Percentiles rank a stretch among this genome's conserved stretches.
Evolutionary conservation across 2,113 vertebrate genomes (phyloP).

Genomic region (Dasyprocta punctata): DNA sequence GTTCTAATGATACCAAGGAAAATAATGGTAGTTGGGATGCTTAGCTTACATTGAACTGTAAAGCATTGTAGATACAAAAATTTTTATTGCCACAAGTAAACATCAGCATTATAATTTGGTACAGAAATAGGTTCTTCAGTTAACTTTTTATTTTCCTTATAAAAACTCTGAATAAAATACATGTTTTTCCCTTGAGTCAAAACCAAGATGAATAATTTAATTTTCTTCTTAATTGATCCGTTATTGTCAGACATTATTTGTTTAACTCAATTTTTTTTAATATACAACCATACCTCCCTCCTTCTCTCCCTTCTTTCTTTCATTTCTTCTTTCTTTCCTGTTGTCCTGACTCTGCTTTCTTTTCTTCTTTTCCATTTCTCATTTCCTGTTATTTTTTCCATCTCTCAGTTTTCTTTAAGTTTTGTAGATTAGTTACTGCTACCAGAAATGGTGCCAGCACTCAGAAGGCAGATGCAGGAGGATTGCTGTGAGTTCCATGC

Average conservation of each 20-base stretch:
- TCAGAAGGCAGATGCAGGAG: not conserved
- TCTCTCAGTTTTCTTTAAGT: not conserved
- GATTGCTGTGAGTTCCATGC: not conserved
- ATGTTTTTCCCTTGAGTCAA: not conserved
- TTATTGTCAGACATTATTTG: not conserved
- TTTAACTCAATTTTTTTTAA: not conserved
- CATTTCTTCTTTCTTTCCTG: not conserved
- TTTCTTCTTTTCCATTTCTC: too few relatives aligned
- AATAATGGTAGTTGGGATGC: not conserved
- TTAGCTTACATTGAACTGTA: not conserved
- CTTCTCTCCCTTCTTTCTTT: not conserved
- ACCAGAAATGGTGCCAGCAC: not conserved
- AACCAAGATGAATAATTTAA: not conserved
- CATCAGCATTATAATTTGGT: not conserved
- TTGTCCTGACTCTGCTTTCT: accelerated
- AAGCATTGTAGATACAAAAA: not conserved
- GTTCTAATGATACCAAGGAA: not conserved
- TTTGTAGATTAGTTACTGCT: not conserved
- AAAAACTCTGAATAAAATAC: not conserved
- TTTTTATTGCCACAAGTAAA: not conserved
- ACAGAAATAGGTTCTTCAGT: not conserved
- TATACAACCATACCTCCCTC: not conserved
- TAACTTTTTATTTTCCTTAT: not conserved
- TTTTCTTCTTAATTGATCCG: not conserved
- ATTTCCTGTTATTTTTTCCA: not conserved